Conservation (phyloP, 2,888 invertebrate genomes). For the Drosophila paucipuncta region DNA sequence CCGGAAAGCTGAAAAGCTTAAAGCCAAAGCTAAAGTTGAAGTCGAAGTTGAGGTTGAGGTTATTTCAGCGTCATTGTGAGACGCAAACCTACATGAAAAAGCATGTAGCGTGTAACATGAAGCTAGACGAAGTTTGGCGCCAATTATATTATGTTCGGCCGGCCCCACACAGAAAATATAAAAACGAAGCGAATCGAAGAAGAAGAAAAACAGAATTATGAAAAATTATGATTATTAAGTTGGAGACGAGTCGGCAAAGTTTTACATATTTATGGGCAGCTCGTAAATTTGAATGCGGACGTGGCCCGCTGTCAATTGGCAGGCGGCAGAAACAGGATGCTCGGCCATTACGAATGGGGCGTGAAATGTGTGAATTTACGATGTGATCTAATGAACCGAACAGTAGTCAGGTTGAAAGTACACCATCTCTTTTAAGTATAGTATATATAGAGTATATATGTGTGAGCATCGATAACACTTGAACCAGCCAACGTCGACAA, state of each 20-base stretch:
- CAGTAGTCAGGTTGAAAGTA: slow-evolving; percentile 52
- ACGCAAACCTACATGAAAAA: slow-evolving; percentile 27
- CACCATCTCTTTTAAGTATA: background rate
- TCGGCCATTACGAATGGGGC: slow-evolving; percentile 58
- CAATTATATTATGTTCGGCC: slow-evolving; percentile 54
- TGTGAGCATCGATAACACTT: slow-evolving; percentile 42
- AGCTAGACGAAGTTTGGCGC: slow-evolving; percentile 54
- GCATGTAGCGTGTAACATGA: background rate
- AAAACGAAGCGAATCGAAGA: background rate
- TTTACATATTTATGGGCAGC: slow-evolving; percentile 60
- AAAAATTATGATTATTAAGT: slow-evolving; percentile 57
- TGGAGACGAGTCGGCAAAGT: slow-evolving; percentile 20
- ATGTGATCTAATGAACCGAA: slow-evolving; percentile 45
- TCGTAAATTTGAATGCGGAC: slow-evolving; percentile 72
- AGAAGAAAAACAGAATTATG: slow-evolving; percentile 18
- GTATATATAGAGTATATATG: slow-evolving; percentile 11
- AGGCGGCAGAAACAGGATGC: slow-evolving; percentile 69
- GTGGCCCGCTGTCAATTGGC: slow-evolving; percentile 68
- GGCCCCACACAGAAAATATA: slow-evolving; percentile 28
- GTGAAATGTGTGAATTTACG: slow-evolving; percentile 75
- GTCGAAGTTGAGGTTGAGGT: slow-evolving; percentile 20
- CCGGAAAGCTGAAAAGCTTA: slow-evolving; percentile 51
- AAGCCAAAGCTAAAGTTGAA: slow-evolving; percentile 36
- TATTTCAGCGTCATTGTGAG: slow-evolving; percentile 33
- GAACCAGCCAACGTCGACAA: slow-evolving; percentile 43